Conservation (phyloP, 1,140 invertebrate genomes). For the Sipha flava region DNA sequence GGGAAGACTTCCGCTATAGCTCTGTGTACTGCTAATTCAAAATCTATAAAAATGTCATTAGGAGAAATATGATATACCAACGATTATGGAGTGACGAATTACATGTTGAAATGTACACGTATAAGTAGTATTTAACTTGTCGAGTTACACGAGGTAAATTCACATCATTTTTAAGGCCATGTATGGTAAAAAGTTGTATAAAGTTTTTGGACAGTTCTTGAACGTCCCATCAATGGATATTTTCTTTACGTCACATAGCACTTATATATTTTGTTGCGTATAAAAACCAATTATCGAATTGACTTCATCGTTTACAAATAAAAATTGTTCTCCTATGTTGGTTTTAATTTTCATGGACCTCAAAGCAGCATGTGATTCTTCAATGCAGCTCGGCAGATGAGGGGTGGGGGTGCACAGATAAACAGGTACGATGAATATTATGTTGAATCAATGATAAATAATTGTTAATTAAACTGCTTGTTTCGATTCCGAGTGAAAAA, state of each 20-base stretch:
- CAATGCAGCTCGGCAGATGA: background rate
- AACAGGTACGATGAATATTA: background rate
- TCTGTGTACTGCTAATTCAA: too few relatives aligned
- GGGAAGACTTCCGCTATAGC: too few relatives aligned
- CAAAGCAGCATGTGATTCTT: background rate
- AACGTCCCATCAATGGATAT: too few relatives aligned
- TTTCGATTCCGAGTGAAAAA: background rate
- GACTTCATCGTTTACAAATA: background rate
- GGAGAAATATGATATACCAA: too few relatives aligned
- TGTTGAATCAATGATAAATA: background rate
- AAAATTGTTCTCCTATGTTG: background rate
- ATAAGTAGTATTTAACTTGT: too few relatives aligned
- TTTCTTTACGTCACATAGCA: background rate
- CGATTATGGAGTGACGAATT: too few relatives aligned
- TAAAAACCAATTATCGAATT: background rate
- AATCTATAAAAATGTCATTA: too few relatives aligned
- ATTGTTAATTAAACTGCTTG: background rate
- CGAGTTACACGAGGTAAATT: too few relatives aligned
- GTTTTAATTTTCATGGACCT: background rate
- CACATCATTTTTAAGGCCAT: too few relatives aligned
- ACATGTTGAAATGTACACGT: too few relatives aligned
- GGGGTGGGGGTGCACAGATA: background rate
- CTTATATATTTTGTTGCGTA: background rate
- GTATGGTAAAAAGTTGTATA: too few relatives aligned
- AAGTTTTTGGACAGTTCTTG: too few relatives aligned